phyloP scores from a whole-genome alignment of 30 jellyfish, hydroid and myxozoan genomes.

The Calvadosia cruxmelitensis region DNA sequence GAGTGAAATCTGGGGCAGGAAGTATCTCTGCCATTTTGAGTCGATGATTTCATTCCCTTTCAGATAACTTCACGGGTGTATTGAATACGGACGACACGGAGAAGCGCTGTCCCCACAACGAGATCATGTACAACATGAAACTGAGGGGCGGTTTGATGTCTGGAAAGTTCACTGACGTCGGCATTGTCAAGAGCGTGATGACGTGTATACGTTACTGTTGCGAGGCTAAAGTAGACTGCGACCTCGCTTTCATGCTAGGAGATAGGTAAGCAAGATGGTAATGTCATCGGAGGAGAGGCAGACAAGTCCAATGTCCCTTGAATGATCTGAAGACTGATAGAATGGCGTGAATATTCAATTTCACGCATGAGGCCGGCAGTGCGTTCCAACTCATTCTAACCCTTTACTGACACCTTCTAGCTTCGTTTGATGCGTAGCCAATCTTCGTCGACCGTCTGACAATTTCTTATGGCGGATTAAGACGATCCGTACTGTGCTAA shows the following conservation, averaged over 20 bases:
- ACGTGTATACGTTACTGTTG: conserved; percentile 87
- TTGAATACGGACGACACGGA: conserved; percentile 63
- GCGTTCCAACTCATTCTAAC: too few species aligned
- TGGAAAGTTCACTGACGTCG: conserved; percentile 93
- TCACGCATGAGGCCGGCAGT: too few species aligned
- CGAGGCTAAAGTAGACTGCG: conserved; percentile 76
- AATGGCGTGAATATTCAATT: too few species aligned
- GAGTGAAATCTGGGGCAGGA: too few species aligned
- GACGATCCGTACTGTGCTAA: too few species aligned
- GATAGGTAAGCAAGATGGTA: conserved; percentile 76
- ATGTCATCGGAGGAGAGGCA: too few species aligned
- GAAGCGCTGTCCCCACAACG: conserved; percentile 85
- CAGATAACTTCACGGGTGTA: conserved; percentile 53
- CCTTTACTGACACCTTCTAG: too few species aligned
- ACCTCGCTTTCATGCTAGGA: conserved; percentile 97
- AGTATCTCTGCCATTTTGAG: background rate
- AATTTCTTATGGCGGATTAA: too few species aligned
- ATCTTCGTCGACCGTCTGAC: too few species aligned
- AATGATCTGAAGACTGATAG: too few species aligned
- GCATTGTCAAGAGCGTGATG: conserved; percentile 68
- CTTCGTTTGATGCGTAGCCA: too few species aligned
- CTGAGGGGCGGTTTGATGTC: conserved; percentile 92
- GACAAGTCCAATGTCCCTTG: too few species aligned
- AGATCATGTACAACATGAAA: conserved; percentile 82
- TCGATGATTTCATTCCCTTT: background rate